Base-by-base conservation (phyloP, 2,113 vertebrate genomes). In the Menidia beryllina region DNA sequence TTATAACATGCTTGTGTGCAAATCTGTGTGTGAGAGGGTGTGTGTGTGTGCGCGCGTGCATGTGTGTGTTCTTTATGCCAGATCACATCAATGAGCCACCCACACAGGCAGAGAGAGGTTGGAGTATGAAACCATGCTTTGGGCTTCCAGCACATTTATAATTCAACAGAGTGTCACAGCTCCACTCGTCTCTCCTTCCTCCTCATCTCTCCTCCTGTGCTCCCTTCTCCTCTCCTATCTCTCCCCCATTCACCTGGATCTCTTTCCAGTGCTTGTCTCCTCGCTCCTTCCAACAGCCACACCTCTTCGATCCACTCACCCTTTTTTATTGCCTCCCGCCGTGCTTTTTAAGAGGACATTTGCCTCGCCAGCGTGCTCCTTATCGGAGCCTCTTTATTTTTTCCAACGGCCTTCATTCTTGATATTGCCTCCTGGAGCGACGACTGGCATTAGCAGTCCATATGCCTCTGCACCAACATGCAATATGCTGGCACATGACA, bases 101-200 rank as follows among this genome's bases (percentile, higher is more conserved):
- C 88, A 87, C 88, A 86, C 72, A 78, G 79, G 67, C 74, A 68
- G 57, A 67, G 45, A 0, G 25, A 69, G 67, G 63, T 50, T 10
- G 4, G 62, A 81, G 75, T 74, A 68, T 73, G 70, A 89, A 61
- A 75, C 80, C 69, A 30, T 15, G 69, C 75, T 64, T 73, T 13
- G 34, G 64, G 36, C 86, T 86, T 87, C 66, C 83, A 83, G 65
- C 79, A 72, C 81, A 91, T 90, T 90, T 77, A 91, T 90, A 86
- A 91, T 91, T 91, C 78, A 90, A 76, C 73, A 86, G 58, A 73
- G 58, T 85, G 80, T 82, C 84, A 82, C 82, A 54, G 57, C 79
- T 53, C 70, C 26, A 43, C 71, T 57, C 67, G 15, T 61, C 55
- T 41, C 74, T 49, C 36, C 12, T 55, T 6, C 56, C 71, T 49